These are phyloP conservation scores for Lottia scabra DNA, from an alignment of 2,888 invertebrate species.

Conservation along the genomic window DNA sequence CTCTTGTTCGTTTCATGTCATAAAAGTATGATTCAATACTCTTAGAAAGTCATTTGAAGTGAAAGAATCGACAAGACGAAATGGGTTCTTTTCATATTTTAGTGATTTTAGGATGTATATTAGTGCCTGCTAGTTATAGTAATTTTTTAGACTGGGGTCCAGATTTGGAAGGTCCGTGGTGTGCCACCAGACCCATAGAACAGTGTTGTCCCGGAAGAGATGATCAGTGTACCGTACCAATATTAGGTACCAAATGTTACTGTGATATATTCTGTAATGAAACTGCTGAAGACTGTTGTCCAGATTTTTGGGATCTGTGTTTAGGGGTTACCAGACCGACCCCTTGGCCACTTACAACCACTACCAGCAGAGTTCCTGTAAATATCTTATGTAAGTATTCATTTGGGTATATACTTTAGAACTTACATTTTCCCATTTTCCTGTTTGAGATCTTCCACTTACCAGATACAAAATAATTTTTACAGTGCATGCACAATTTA, in stretches of 20 bases:
- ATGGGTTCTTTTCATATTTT: too few species aligned
- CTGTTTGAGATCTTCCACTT: too few species aligned
- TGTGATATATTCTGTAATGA: conserved; percentile 94
- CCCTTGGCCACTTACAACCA: conserved; percentile 24
- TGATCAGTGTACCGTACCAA: conserved; percentile 85
- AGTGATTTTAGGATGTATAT: too few species aligned
- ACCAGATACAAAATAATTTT: too few species aligned
- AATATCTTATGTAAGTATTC: conserved; percentile 13
- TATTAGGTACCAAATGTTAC: conserved; percentile 87
- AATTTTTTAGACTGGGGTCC: conserved; percentile 43
- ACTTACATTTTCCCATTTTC: too few species aligned
- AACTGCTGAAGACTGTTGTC: conserved; percentile 86
- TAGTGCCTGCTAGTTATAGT: neutral
- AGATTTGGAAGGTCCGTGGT: conserved; percentile 54
- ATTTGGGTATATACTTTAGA: too few species aligned
- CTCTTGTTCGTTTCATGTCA: too few species aligned
- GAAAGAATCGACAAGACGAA: too few species aligned
- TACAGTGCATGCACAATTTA: too few species aligned
- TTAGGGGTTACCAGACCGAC: conserved; percentile 67
- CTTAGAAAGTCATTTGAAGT: too few species aligned
- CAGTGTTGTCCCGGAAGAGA: conserved; percentile 77
- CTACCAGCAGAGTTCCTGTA: conserved; percentile 19
- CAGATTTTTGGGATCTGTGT: conserved; percentile 87
- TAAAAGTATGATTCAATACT: too few species aligned
- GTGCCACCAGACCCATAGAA: conserved; percentile 39